A percentile compares a stretch with the other conserved stretches of the same genome.
These are phyloP conservation scores for Troilus luridus DNA, from an alignment of 2,888 invertebrate species.

Conservation along the genomic window DNA sequence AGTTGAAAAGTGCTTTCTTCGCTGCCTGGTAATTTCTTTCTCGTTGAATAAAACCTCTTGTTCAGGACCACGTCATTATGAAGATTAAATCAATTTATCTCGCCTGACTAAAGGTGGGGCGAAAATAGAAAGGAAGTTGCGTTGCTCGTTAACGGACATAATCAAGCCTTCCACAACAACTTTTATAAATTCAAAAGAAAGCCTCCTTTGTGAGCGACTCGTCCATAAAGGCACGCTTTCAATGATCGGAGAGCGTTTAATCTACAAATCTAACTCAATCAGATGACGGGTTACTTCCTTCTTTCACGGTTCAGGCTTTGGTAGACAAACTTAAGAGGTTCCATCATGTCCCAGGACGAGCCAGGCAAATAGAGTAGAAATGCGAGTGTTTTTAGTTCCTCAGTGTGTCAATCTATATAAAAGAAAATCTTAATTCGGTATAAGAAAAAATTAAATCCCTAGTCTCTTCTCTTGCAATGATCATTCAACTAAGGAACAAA, in stretches of 20 bases:
- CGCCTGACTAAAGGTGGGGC: background rate
- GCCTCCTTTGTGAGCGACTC: background rate
- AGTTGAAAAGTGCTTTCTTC: background rate
- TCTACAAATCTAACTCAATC: background rate
- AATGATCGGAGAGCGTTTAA: background rate
- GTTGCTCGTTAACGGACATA: slow-evolving; percentile 13
- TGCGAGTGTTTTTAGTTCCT: background rate
- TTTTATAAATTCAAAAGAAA: slow-evolving; percentile 21
- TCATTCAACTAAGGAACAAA: no score
- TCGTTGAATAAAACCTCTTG: background rate
- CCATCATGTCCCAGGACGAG: background rate
- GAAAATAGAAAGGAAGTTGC: slow-evolving; percentile 8
- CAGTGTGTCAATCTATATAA: background rate
- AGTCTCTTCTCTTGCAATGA: no score
- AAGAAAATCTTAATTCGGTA: background rate
- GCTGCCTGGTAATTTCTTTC: background rate
- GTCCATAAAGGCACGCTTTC: background rate
- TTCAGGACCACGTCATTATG: background rate
- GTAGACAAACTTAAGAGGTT: background rate
- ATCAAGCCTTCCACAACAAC: slow-evolving; percentile 16
- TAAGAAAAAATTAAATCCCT: background rate
- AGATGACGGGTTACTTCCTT: slow-evolving; percentile 4
- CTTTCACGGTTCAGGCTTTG: background rate
- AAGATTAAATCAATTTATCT: slow-evolving; percentile 38
- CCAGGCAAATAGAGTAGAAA: background rate